phyloP scores from a whole-genome alignment of 2,797 vertebrate species.

The Onychomys torridus region DNA sequence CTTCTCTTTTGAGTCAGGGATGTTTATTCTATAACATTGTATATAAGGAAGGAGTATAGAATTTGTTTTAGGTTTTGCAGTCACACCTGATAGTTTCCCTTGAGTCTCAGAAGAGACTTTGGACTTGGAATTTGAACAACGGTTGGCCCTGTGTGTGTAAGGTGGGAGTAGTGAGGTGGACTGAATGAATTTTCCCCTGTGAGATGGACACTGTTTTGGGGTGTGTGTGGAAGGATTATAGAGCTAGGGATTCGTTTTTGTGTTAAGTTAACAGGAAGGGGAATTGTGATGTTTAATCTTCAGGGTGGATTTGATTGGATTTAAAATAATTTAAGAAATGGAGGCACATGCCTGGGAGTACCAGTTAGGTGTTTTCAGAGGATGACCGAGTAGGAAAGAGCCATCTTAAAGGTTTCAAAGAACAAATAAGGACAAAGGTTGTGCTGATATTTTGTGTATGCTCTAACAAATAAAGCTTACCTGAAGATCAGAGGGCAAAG shows the following conservation, averaged over 20 bases:
- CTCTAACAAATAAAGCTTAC: too few species aligned
- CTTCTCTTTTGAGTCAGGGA: neutral
- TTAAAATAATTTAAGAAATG: neutral
- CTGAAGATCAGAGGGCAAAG: too few species aligned
- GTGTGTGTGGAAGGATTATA: neutral
- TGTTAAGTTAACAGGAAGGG: neutral
- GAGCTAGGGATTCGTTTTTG: neutral
- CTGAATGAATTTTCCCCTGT: neutral
- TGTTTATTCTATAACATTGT: neutral
- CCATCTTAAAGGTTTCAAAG: too few species aligned
- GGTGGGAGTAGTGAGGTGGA: neutral
- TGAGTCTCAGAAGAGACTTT: neutral
- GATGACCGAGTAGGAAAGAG: neutral
- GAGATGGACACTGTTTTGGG: neutral
- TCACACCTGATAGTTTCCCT: neutral
- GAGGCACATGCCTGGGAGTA: neutral
- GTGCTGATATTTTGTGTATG: too few species aligned
- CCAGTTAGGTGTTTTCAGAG: neutral
- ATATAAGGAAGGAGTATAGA: neutral
- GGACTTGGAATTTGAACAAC: neutral
- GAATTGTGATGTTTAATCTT: neutral
- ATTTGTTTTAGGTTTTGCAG: neutral
- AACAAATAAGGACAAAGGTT: too few species aligned
- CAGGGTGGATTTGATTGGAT: neutral
- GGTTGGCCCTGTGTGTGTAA: neutral